Evolutionary conservation across 2,797 vertebrate genomes (phyloP), one percentile per base, ranked within the genome.

Genomic region (Dromococcyx pavoninus): DNA sequence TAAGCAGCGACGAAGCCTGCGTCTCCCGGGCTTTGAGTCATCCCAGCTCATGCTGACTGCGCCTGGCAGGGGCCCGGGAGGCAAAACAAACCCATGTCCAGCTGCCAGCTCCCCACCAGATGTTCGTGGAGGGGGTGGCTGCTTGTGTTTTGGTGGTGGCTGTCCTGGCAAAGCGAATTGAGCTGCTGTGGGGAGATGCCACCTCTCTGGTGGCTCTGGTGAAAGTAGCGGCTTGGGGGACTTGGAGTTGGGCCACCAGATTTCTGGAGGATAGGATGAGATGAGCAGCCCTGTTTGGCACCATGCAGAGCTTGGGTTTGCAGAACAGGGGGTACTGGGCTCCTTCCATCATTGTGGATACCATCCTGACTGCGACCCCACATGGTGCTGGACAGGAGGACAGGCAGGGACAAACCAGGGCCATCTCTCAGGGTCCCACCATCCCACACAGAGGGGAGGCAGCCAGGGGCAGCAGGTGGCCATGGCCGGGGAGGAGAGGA

Each of bases 21-120:
- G 1, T 83, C 72, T 92, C 69, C 78, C 43, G 32, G 85, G 76
- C 72, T 95, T 93, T 93, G 89, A 96, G 82, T 89, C 91, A 93
- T 93, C 73, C 56, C 2, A 1, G 87, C 87, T 87, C 19, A 5
- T 89, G 91, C 89, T 87, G 87, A 10, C 84, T 93, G 84, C 0
- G 56, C 78, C 87, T 70, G 84, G 67, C 74, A 56, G 75, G 74
- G 64, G 60, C 74, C 89, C 33, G 58, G 61, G 58, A 88, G 93
- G 73, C 91, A 72, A 94, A 94, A 88, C 79, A 94, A 91, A 78
- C 82, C 73, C 17, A 0, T 23, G n/a, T 90, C 69, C 93, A 91
- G 91, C 88, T 91, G 88, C 80, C 48, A 23, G n/a, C 70, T 84
- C 83, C 46, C 51, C 0, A 2, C 79, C 88, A 88, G 89, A 80